Conservation (phyloP, 2,113 vertebrate genomes). For the Argyrosomus japonicus region DNA sequence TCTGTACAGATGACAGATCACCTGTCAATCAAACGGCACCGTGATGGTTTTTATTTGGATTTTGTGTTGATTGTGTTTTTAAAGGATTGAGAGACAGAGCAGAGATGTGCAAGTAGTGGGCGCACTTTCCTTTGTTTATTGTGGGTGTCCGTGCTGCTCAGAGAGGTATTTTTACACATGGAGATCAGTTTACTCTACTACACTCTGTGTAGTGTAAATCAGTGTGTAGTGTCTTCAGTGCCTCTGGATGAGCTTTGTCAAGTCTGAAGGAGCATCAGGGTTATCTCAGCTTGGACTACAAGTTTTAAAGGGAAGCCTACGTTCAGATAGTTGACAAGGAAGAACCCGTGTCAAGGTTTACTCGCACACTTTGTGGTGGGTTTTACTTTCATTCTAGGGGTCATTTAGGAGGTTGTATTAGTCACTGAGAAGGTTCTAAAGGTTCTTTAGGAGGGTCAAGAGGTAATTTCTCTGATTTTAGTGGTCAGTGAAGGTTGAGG, state of each 20-base stretch:
- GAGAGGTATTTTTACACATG: not conserved
- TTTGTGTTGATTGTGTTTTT: not conserved
- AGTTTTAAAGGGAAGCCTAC: too few species aligned
- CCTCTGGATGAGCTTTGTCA: not conserved
- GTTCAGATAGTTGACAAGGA: too few species aligned
- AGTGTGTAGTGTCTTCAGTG: not conserved
- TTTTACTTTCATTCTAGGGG: too few species aligned
- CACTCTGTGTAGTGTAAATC: not conserved
- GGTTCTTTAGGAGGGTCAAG: too few species aligned
- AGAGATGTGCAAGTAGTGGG: not conserved
- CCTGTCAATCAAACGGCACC: slow-evolving; percentile 12
- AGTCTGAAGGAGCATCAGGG: not conserved
- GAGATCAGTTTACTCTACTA: not conserved
- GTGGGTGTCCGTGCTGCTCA: not conserved
- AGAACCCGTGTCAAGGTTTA: too few species aligned
- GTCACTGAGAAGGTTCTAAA: too few species aligned
- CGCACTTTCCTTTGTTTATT: not conserved
- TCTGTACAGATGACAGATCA: not conserved
- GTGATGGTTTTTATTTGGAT: not conserved
- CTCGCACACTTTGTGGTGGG: too few species aligned
- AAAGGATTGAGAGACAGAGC: not conserved
- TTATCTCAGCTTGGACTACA: not conserved
- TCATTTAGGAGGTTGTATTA: too few species aligned
- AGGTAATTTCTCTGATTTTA: too few species aligned
- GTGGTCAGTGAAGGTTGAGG: too few species aligned